Conservation (phyloP, 2,888 invertebrate genomes). For the Unio delphinus region DNA sequence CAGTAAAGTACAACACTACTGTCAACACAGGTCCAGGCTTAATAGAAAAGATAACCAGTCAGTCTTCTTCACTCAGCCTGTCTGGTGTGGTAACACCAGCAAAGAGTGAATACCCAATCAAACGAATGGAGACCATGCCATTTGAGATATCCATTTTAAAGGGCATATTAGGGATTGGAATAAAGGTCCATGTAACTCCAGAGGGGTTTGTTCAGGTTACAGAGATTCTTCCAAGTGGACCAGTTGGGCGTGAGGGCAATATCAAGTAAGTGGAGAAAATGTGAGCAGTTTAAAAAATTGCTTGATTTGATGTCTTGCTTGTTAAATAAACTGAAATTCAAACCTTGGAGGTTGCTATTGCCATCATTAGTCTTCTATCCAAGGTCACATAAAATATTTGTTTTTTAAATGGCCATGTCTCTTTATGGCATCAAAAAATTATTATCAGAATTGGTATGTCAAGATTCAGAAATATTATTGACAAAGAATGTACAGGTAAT, state of each 20-base stretch:
- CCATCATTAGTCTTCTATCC: no score
- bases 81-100: constrained; percentile 11
- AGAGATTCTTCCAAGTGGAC: constrained; percentile 59
- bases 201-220: constrained; percentile 54
- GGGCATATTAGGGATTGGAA: constrained; percentile 66
- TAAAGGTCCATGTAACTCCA: constrained; percentile 53
- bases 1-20: constrained; percentile 41
- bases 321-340: no score
- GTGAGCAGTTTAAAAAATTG: no score
- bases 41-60: constrained; percentile 31
- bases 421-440: no score
- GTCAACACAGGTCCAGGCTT: constrained; percentile 33
- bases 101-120: constrained; percentile 44
- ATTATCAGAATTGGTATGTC: no score
- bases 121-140: constrained; percentile 54
- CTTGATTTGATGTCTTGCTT: no score
- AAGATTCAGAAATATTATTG: no score
- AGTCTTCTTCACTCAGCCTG: constrained; percentile 10
- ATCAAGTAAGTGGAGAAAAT: constrained; percentile 52
- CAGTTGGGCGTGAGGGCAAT: constrained; percentile 62
- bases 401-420: no score
- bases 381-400: no score
- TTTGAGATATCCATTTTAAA: constrained; percentile 66
- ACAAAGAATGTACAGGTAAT: no score
- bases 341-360: no score